phyloP scores from a whole-genome alignment of 2,113 vertebrate genomes.

The Hucho hucho region DNA sequence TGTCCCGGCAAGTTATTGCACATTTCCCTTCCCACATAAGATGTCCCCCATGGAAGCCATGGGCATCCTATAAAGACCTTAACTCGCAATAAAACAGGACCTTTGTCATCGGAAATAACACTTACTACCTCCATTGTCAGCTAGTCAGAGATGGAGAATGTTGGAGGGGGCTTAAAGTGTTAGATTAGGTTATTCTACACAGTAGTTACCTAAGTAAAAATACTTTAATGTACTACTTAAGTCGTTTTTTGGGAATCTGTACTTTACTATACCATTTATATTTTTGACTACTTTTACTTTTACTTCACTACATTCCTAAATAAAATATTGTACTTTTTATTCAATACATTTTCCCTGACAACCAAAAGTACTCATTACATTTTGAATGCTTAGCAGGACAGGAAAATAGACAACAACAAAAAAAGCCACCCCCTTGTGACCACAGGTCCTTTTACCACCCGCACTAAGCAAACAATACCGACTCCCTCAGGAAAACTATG shows the following conservation, averaged over 20 bases:
- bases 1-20: constrained; percentile 26
- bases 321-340: too few species aligned
- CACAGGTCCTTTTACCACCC: neutral
- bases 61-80: constrained; percentile 25
- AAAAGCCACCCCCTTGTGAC: constrained; percentile 6
- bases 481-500: neutral
- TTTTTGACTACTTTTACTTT: too few species aligned
- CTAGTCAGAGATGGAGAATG: neutral
- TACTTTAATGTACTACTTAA: too few species aligned
- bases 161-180: neutral
- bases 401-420: neutral
- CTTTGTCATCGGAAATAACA: constrained; percentile 51
- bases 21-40: constrained; percentile 38
- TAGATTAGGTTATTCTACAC: neutral
- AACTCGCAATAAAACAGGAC: constrained; percentile 36
- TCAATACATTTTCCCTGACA: too few species aligned
- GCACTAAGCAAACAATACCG: constrained; percentile 1
- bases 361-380: too few species aligned
- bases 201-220: too few species aligned
- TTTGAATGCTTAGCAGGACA: too few species aligned
- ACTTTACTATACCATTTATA: too few species aligned
- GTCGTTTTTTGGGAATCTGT: too few species aligned
- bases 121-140: constrained; percentile 4
- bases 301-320: too few species aligned
- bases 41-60: constrained; percentile 49